phyloP scores from a whole-genome alignment of 2,113 vertebrate species.

The Pampusana beccarii region DNA sequence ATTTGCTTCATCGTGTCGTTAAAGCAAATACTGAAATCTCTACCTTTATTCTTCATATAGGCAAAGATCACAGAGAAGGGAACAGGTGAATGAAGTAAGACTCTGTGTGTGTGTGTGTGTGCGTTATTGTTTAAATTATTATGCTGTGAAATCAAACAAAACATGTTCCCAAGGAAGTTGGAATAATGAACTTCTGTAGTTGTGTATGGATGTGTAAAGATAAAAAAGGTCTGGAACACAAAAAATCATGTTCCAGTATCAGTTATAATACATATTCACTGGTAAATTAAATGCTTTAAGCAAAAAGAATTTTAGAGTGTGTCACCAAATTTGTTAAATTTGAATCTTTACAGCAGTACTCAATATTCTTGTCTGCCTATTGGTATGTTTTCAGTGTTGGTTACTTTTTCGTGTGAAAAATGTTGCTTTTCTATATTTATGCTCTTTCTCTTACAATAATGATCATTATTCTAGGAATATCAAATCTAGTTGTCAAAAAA shows the following conservation, averaged over 20 bases:
- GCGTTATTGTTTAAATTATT: not conserved
- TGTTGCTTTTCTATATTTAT: not conserved
- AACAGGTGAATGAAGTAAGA: not conserved
- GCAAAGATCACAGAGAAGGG: not conserved
- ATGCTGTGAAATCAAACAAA: not conserved
- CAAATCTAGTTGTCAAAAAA: not conserved
- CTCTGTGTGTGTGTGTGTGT: not conserved
- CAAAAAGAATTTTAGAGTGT: not conserved
- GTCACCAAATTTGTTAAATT: not conserved
- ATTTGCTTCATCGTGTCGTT: not conserved
- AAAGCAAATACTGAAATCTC: not conserved
- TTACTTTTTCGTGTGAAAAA: not conserved
- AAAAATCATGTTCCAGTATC: not conserved
- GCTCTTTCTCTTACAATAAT: not conserved
- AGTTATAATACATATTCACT: not conserved
- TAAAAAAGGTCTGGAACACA: not conserved
- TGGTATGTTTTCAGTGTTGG: not conserved
- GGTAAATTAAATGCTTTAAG: not conserved
- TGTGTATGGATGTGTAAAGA: not conserved
- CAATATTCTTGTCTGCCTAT: not conserved
- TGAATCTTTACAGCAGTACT: not conserved
- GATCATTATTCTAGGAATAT: not conserved
- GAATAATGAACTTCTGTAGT: not conserved
- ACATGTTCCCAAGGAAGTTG: not conserved
- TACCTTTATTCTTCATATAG: not conserved